A percentile compares a stretch with the other conserved stretches of the same genome.
Conservation (phyloP, 2,113 vertebrate genomes). For the Haliaeetus leucogaster region DNA sequence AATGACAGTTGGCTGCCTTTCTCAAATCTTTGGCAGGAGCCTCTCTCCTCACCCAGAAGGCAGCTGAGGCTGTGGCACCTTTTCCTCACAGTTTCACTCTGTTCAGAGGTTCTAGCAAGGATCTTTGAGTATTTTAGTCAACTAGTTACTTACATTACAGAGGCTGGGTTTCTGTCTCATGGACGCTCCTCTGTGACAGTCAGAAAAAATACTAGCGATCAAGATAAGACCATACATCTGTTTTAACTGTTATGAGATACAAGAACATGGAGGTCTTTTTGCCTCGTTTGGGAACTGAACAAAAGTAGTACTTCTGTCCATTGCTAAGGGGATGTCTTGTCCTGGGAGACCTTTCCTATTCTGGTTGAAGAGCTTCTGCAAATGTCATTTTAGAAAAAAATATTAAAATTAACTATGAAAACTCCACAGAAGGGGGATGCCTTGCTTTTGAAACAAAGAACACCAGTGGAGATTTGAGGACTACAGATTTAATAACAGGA, state of each 20-base stretch:
- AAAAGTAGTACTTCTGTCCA: background rate
- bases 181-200: background rate
- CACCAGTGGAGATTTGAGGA: background rate
- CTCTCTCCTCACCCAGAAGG: background rate
- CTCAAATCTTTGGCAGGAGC: background rate
- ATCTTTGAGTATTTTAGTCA: background rate
- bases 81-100: background rate
- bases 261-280: background rate
- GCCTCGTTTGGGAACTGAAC: background rate
- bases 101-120: background rate
- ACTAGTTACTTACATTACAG: background rate
- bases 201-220: background rate
- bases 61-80: background rate
- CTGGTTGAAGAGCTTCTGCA: background rate
- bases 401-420: background rate
- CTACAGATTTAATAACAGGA: background rate
- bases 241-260: background rate
- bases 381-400: background rate
- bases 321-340: background rate
- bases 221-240: background rate
- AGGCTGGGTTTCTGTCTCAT: background rate
- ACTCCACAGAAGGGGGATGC: background rate
- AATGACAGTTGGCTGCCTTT: constrained; percentile 32
- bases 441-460: background rate
- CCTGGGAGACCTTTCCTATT: background rate